Evolutionary conservation across 2,888 invertebrate species (phyloP).

Genomic region (Idaea aversata): DNA sequence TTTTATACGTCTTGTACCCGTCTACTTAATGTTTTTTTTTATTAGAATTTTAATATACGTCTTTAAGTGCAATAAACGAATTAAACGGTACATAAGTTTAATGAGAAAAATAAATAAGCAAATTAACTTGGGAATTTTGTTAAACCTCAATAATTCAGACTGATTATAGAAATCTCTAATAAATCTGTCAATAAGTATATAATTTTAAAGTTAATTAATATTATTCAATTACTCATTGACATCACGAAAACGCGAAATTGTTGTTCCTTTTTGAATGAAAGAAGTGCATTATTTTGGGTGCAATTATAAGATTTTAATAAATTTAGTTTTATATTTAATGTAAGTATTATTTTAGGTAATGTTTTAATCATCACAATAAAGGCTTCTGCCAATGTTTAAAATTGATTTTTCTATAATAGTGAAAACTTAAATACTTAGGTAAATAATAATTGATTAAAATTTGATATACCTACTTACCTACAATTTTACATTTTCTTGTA

Average conservation of each 20-base stretch:
- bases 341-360: slow-evolving; percentile 6
- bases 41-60: slow-evolving; percentile 7
- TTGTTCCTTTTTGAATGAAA: slow-evolving; percentile 15
- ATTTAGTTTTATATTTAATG: slow-evolving; percentile 5
- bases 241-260: background rate
- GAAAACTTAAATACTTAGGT: too few species aligned
- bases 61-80: slow-evolving; percentile 20
- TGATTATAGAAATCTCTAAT: background rate
- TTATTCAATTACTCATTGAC: background rate
- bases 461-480: too few species aligned
- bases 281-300: slow-evolving; percentile 18
- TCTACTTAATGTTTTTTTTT: slow-evolving; percentile 8
- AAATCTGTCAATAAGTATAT: background rate
- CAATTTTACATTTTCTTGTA: too few species aligned
- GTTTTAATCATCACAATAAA: background rate
- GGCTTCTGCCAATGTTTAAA: background rate
- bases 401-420: background rate
- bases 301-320: slow-evolving; percentile 8
- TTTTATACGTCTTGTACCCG: slow-evolving; percentile 9
- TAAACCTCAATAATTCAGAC: background rate
- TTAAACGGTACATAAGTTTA: background rate
- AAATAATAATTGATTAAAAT: background rate
- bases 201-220: background rate
- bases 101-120: too few species aligned
- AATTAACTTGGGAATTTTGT: too few species aligned